phyloP scores from a whole-genome alignment of 2,888 invertebrate genomes.

The Cataglyphis rosenhaueri region DNA sequence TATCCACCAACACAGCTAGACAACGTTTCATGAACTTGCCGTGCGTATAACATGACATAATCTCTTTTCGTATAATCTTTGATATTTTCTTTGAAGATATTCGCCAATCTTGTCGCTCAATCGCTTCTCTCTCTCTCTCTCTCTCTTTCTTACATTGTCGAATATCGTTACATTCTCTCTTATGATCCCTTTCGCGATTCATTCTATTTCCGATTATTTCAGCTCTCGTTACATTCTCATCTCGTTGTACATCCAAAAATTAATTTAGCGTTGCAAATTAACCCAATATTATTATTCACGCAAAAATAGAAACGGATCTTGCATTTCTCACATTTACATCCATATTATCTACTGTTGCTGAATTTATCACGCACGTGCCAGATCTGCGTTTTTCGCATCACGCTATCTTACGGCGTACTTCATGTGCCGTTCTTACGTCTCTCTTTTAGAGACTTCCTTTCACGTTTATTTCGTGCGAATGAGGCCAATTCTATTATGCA shows the following conservation, averaged over 20 bases:
- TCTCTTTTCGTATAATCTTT: constrained; percentile 56
- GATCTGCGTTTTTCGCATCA: constrained; percentile 1
- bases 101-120: background rate
- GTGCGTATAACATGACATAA: constrained; percentile 75
- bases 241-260: background rate
- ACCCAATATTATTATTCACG: constrained; percentile 9
- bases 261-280: constrained; percentile 35
- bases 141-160: background rate
- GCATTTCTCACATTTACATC: constrained; percentile 18
- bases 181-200: constrained; percentile 18
- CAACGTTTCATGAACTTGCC: constrained; percentile 79
- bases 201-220: constrained; percentile 18
- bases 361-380: constrained; percentile 28
- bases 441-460: constrained; percentile 23
- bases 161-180: constrained; percentile 29
- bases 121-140: constrained; percentile 5
- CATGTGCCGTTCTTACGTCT: constrained; percentile 2
- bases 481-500: constrained; percentile 40
- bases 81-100: constrained; percentile 11
- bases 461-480: constrained; percentile 27
- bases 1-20: constrained; percentile 78
- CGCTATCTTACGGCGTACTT: background rate
- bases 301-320: constrained; percentile 10
- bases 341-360: constrained; percentile 8
- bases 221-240: background rate